Conservation (phyloP, 1,140 invertebrate species). For the Phthorimaea operculella region DNA sequence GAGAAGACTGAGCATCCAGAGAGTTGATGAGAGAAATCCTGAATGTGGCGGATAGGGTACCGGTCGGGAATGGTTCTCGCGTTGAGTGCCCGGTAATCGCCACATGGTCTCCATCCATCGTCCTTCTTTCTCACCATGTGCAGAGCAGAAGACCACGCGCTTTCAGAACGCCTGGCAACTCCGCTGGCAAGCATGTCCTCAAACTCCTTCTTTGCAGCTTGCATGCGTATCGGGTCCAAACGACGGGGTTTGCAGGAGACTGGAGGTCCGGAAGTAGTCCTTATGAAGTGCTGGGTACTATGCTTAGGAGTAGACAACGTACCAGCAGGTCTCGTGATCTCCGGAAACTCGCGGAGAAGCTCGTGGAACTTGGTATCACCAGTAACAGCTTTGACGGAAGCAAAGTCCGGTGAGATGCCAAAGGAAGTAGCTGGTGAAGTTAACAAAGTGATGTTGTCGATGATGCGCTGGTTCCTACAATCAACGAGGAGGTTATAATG, state of each 20-base stretch:
- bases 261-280: slow-evolving; percentile 35
- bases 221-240: slow-evolving; percentile 34
- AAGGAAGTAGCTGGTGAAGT: slow-evolving; percentile 7
- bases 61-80: slow-evolving; percentile 33
- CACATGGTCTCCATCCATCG: slow-evolving; percentile 44
- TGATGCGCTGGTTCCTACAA: slow-evolving; percentile 21
- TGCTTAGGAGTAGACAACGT: slow-evolving; percentile 11
- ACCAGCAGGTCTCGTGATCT: slow-evolving; percentile 23
- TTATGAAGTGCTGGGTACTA: slow-evolving; percentile 21
- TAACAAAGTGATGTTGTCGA: slow-evolving; percentile 22
- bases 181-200: slow-evolving; percentile 31
- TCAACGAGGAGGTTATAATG: slow-evolving; percentile 36
- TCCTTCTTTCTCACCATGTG: slow-evolving; percentile 50
- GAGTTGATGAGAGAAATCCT: slow-evolving; percentile 47
- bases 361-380: slow-evolving; percentile 17
- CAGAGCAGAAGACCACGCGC: slow-evolving; percentile 45
- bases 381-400: slow-evolving; percentile 19
- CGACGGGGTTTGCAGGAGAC: slow-evolving; percentile 41
- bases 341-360: slow-evolving; percentile 18
- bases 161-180: slow-evolving; percentile 29
- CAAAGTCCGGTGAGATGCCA: slow-evolving; percentile 9
- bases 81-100: too few relatives aligned
- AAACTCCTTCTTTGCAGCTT: slow-evolving; percentile 42
- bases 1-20: slow-evolving; percentile 40
- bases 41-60: slow-evolving; percentile 33